Evolutionary conservation across 2,113 vertebrate species (phyloP).

Genomic region (Phyllopteryx taeniolatus): DNA sequence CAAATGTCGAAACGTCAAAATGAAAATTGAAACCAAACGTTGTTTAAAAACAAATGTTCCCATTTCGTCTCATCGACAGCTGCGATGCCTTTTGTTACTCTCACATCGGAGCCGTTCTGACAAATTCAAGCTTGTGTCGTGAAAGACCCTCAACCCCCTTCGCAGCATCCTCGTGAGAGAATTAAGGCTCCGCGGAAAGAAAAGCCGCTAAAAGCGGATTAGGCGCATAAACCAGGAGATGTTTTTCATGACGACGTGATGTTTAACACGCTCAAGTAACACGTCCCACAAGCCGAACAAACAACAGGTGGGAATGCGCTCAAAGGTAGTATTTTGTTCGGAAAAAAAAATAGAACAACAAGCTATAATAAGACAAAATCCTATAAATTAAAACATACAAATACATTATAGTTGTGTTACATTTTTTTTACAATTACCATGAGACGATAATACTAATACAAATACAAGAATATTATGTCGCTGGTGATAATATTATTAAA

Average conservation of each 20-base stretch:
- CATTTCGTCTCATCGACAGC: neutral
- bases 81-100: neutral
- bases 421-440: too few species aligned
- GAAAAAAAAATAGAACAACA: neutral
- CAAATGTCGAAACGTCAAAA: too few species aligned
- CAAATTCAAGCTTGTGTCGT: neutral
- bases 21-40: too few species aligned
- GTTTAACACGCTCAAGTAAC: conserved; percentile 51
- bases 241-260: conserved; percentile 57
- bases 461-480: too few species aligned
- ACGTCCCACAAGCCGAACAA: conserved; percentile 35
- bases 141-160: neutral
- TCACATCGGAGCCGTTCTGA: neutral
- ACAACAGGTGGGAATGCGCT: conserved; percentile 12
- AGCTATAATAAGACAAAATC: neutral
- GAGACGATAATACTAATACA: too few species aligned
- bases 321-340: neutral
- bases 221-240: conserved; percentile 64
- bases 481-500: too few species aligned
- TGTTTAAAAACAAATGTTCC: too few species aligned
- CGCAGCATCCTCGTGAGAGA: conserved; percentile 44
- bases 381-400: too few species aligned
- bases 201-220: conserved; percentile 66
- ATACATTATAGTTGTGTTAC: too few species aligned
- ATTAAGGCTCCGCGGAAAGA: conserved; percentile 52